Conservation (phyloP, 2,113 vertebrate genomes). For the Cebidichthys violaceus region DNA sequence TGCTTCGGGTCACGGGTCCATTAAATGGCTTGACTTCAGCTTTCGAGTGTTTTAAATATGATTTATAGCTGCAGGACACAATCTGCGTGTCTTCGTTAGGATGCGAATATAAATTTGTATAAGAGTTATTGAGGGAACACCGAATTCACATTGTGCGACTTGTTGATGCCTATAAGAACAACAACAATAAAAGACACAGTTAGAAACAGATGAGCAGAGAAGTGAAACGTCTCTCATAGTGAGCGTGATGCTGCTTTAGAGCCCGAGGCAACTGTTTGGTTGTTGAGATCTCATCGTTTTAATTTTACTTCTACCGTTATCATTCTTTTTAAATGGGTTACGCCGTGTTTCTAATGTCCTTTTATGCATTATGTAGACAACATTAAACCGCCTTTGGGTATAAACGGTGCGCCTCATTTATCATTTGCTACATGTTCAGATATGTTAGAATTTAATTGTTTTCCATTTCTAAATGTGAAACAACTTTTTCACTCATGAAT, state of each 20-base stretch:
- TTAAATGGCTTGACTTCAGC: neutral
- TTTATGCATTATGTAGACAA: neutral
- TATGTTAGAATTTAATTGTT: neutral
- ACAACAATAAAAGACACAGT: neutral
- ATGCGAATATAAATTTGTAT: neutral
- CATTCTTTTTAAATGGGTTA: neutral
- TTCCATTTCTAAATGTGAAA: slow-evolving; percentile 8
- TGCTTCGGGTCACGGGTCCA: neutral
- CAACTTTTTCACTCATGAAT: neutral
- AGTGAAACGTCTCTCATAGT: neutral
- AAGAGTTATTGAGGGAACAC: neutral
- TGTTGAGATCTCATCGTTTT: neutral
- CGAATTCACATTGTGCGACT: neutral
- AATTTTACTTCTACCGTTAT: neutral
- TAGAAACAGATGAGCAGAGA: neutral
- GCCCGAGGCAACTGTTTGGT: neutral
- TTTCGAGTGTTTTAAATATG: neutral
- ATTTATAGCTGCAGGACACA: neutral
- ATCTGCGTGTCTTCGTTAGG: neutral
- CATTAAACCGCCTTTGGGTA: slow-evolving; percentile 21
- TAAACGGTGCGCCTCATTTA: neutral
- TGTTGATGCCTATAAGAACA: neutral
- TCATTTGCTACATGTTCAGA: neutral
- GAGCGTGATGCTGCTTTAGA: neutral
- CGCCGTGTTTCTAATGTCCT: neutral